Conservation (phyloP, 2,888 invertebrate species). For the Nycteola revayana region DNA sequence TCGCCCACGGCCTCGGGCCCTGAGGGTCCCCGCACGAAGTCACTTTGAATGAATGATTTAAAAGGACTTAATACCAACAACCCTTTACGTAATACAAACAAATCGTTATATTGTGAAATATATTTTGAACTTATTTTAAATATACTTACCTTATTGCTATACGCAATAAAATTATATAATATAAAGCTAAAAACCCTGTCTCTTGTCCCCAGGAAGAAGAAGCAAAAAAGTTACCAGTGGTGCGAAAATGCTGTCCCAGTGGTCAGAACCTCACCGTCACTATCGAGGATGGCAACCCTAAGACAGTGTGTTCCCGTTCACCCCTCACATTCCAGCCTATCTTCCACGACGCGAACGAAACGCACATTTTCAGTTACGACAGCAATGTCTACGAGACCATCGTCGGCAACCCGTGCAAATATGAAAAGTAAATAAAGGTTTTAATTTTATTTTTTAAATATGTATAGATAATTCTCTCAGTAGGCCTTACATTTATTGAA, state of each 20-base stretch:
- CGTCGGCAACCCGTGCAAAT: slow-evolving; percentile 79
- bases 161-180: too few species aligned
- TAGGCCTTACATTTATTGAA: too few species aligned
- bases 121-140: too few species aligned
- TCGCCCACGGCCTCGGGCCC: too few species aligned
- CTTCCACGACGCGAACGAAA: slow-evolving; percentile 76
- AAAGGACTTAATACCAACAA: too few species aligned
- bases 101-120: too few species aligned
- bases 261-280: slow-evolving; percentile 67
- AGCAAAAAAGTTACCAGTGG: slow-evolving; percentile 65
- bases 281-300: slow-evolving; percentile 49
- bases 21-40: too few species aligned
- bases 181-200: slow-evolving; percentile 3
- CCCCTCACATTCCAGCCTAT: slow-evolving; percentile 73
- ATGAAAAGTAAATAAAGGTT: slow-evolving; percentile 69
- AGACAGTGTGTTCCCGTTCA: slow-evolving; percentile 56
- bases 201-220: slow-evolving; percentile 49
- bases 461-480: not conserved
- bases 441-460: slow-evolving; percentile 29
- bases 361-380: slow-evolving; percentile 69
- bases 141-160: too few species aligned
- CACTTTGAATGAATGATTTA: too few species aligned
- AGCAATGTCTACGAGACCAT: slow-evolving; percentile 77
- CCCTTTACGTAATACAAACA: too few species aligned
- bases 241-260: slow-evolving; percentile 78